Percentiles rank a stretch among this genome's conserved stretches.
These are phyloP conservation scores for Pelagia noctiluca DNA, from an alignment of 30 jellyfish, hydroid and myxozoan species.

Conservation along the genomic window DNA sequence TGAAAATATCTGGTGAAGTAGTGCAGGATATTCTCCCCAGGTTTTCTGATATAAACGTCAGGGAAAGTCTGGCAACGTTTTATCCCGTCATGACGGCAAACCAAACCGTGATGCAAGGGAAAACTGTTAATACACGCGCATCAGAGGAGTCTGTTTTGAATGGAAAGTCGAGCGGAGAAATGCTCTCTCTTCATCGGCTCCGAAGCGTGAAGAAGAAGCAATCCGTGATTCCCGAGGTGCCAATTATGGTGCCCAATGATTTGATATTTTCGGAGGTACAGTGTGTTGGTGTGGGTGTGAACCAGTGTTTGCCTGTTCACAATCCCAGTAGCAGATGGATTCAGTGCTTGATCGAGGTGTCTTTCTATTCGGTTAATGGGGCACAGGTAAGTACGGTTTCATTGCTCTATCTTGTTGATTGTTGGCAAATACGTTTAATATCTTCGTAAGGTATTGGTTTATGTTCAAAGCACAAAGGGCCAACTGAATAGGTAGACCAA, in stretches of 20 bases:
- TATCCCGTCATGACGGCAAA: slow-evolving; percentile 45
- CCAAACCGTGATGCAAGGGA: slow-evolving; percentile 23
- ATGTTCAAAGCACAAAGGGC: too few species aligned
- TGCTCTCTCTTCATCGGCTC: too few species aligned
- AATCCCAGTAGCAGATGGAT: slow-evolving; percentile 84
- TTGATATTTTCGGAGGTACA: slow-evolving; percentile 59
- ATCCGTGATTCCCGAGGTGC: slow-evolving; percentile 1
- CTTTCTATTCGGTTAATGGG: slow-evolving; percentile 76
- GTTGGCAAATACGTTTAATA: too few species aligned
- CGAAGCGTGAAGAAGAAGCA: neutral
- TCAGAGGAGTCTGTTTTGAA: too few species aligned
- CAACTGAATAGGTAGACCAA: too few species aligned
- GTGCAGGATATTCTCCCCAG: slow-evolving; percentile 55
- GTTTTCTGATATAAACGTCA: slow-evolving; percentile 24
- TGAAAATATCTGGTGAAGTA: slow-evolving; percentile 12
- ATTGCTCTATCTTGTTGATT: too few species aligned
- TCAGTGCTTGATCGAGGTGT: slow-evolving; percentile 73
- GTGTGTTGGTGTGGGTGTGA: slow-evolving; percentile 71
- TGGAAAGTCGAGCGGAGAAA: too few species aligned
- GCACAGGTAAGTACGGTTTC: slow-evolving; percentile 54
- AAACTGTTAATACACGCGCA: too few species aligned
- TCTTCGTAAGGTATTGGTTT: too few species aligned
- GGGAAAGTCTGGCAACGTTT: slow-evolving; percentile 50
- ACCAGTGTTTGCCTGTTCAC: slow-evolving; percentile 61
- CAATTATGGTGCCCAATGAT: slow-evolving; percentile 66